Evolutionary conservation across 2,888 invertebrate species (phyloP).

Genomic region (Monochamus alternatus): DNA sequence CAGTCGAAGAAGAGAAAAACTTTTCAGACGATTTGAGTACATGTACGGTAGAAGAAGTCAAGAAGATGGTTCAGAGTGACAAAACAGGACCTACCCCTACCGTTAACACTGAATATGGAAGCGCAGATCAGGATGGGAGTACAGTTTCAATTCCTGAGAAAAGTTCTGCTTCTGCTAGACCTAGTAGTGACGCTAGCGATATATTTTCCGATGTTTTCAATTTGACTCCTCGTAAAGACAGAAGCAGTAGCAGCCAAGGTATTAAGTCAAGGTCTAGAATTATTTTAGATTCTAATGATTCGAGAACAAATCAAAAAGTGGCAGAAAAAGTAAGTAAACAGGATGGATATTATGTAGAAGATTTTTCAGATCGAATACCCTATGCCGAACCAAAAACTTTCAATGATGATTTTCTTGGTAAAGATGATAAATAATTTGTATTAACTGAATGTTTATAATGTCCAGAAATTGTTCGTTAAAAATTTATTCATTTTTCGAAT

Average conservation of each 20-base stretch:
- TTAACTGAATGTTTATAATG: neutral
- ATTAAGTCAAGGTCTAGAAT: neutral
- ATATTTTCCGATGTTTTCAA: neutral
- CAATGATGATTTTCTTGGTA: neutral
- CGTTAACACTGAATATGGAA: neutral
- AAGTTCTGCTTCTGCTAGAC: too few relatives aligned
- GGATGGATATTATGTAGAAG: slow-evolving; percentile 15
- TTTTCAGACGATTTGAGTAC: neutral
- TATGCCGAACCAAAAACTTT: neutral
- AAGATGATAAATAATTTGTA: neutral
- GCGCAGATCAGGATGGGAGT: neutral
- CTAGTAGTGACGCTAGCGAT: neutral
- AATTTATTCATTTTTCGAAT: too few relatives aligned
- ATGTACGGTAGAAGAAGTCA: neutral
- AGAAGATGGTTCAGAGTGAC: neutral
- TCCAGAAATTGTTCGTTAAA: too few relatives aligned
- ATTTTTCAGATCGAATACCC: slow-evolving; percentile 9
- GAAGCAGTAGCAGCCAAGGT: neutral
- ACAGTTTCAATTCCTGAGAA: neutral
- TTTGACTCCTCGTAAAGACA: neutral
- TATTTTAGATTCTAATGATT: neutral
- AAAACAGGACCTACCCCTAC: neutral
- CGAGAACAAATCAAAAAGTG: neutral
- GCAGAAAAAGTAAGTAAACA: neutral
- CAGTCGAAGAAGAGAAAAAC: neutral